Base-by-base conservation (phyloP, 2,888 invertebrate genomes). In the Aphidoletes aphidimyza region DNA sequence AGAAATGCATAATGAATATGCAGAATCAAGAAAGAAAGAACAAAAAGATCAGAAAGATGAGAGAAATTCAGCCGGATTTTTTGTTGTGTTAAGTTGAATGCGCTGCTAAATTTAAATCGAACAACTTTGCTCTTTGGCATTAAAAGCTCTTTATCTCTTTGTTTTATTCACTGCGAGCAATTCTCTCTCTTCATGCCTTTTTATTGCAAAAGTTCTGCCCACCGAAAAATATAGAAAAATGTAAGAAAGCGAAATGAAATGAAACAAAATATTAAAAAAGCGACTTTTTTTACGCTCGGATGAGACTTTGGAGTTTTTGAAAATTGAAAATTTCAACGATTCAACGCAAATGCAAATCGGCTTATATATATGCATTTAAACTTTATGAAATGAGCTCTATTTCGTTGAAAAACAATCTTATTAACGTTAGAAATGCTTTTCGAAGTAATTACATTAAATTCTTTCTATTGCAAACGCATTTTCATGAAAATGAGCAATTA, bases 401-500 rank as follows among this genome's bases (percentile, higher is more conserved):
- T 30, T 69, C 30, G 11, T 30, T 26, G n/a, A 8, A 5, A 69
- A 69, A 34, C 69, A 69, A 69, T 30, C 69, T 69, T 11, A 69
- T 69, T n/a, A n/a, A 34, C 69, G 17, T 9, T 69, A 69, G 69
- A 69, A 26, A 69, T 1, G 69, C 17, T 69, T 11, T 2, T n/a
- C n/a, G 9, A n/a, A 30, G 30, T 14, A 69, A 69, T 69, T 69
- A 30, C 69, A 69, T 69, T 69, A 69, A 69, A 69, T 69, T 14
- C 26, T 69, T 69, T 69, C 69, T 30, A 69, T 34, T 26, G 34
- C 14, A 69, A 34, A 69, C n/a, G n/a, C n/a, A n/a, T n/a, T n/a
- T n/a, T n/a, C n/a, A 42, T 42, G 69, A 69, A 69, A 69, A 69
- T 34, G 69, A 69, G 30, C 69, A 69, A 69, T 69, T 69, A 69